These are phyloP conservation scores for Mellilla xanthometata DNA, from an alignment of 2,888 invertebrate species.

Conservation along the genomic window DNA sequence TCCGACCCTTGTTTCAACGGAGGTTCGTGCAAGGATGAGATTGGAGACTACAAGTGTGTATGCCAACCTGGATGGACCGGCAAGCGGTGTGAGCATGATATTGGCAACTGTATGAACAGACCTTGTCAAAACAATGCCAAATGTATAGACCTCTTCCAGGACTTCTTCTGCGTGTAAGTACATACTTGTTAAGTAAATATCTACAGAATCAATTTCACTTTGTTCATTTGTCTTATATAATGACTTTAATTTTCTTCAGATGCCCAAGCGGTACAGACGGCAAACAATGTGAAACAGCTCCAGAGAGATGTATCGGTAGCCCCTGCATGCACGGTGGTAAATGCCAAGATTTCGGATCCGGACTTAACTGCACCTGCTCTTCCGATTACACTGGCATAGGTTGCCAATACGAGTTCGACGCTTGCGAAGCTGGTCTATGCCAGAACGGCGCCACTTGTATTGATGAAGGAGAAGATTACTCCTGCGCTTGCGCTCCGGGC, in stretches of 20 bases:
- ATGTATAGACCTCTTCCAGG: constrained; percentile 96
- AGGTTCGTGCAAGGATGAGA: constrained; percentile 93
- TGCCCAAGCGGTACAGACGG: constrained; percentile 98
- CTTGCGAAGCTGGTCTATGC: constrained; percentile 94
- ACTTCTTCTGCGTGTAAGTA: constrained; percentile 94
- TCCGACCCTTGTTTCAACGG: constrained; percentile 93
- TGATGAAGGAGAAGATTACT: constrained; percentile 92
- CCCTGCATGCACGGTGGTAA: constrained; percentile 98
- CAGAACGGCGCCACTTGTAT: constrained; percentile 96
- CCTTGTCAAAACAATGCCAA: constrained; percentile 97
- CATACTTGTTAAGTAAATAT: not conserved
- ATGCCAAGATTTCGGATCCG: constrained; percentile 97
- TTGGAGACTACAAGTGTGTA: constrained; percentile 91
- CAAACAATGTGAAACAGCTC: constrained; percentile 97
- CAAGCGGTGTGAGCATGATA: constrained; percentile 91
- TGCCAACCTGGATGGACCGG: constrained; percentile 95
- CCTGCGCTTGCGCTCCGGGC: constrained; percentile 93
- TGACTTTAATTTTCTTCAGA: constrained; percentile 61
- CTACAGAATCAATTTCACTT: not conserved
- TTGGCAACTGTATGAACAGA: constrained; percentile 91
- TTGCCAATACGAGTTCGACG: constrained; percentile 96
- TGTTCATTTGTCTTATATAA: not conserved
- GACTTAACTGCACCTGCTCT: constrained; percentile 96
- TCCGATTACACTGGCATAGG: constrained; percentile 93
- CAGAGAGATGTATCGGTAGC: constrained; percentile 95